Conservation (phyloP, 2,797 vertebrate species). For the Gambelia wislizenii region DNA sequence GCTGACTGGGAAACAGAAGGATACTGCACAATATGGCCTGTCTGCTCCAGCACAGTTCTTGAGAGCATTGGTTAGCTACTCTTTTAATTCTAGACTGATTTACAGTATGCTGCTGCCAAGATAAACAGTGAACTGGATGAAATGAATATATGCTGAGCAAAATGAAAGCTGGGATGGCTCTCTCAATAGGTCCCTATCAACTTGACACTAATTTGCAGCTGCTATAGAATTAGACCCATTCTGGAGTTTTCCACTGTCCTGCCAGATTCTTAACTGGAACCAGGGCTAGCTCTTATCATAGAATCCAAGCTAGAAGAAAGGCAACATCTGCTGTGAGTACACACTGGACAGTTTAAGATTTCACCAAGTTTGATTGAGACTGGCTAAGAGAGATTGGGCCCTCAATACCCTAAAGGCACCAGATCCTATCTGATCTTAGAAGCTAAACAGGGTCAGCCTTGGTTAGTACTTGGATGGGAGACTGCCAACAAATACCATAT, state of each 20-base stretch:
- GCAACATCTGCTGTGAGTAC: background rate
- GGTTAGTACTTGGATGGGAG: too few species aligned
- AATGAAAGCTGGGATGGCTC: background rate
- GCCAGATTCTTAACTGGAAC: background rate
- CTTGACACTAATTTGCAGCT: background rate
- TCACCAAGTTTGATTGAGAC: background rate
- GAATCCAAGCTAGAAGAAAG: background rate
- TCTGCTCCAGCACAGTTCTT: background rate
- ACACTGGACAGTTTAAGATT: background rate
- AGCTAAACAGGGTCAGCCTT: too few species aligned
- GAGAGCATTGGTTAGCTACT: background rate
- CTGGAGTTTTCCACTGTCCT: background rate
- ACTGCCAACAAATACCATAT: too few species aligned
- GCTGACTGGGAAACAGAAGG: background rate
- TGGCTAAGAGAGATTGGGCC: background rate
- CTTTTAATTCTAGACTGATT: background rate
- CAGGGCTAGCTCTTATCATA: background rate
- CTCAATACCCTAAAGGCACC: too few species aligned
- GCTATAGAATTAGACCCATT: background rate
- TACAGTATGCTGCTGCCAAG: background rate
- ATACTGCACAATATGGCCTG: background rate
- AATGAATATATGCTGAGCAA: background rate
- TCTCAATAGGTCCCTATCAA: background rate
- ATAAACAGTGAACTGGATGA: too few species aligned
- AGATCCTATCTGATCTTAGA: too few species aligned